Conservation (phyloP, 2,113 vertebrate species). For the Heterotilapia buettikoferi region DNA sequence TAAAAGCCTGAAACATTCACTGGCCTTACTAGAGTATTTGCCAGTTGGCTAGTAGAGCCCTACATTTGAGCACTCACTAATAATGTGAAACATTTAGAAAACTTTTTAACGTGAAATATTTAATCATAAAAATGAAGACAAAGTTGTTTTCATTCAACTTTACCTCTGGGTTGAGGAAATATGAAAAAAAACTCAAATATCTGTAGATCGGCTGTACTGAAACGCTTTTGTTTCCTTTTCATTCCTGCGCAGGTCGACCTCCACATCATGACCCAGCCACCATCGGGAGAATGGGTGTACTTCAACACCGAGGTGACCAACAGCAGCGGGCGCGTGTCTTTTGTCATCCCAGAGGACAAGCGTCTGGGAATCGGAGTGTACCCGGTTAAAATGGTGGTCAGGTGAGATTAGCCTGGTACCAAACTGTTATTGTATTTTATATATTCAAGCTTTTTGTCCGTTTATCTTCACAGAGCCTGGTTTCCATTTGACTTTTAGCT, state of each 20-base stretch:
- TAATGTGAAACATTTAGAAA: neutral
- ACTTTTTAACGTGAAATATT: neutral
- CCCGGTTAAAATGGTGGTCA: constrained; percentile 97
- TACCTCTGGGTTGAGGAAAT: neutral
- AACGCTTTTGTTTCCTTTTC: neutral
- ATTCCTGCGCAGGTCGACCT: constrained; percentile 82
- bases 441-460: neutral
- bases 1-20: neutral
- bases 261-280: constrained; percentile 88
- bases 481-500: neutral
- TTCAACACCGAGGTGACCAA: constrained; percentile 92
- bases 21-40: neutral
- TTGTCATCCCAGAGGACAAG: constrained; percentile 81
- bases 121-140: neutral
- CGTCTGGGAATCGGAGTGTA: constrained; percentile 87
- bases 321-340: constrained; percentile 87
- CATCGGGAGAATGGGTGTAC: constrained; percentile 89
- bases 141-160: neutral
- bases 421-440: neutral
- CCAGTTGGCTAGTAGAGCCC: neutral
- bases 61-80: neutral
- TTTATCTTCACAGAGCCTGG: neutral
- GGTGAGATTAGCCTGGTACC: constrained; percentile 64
- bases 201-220: neutral
- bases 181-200: neutral